phyloP scores from a whole-genome alignment of 1,140 invertebrate genomes.

The Caenorhabditis remanei region DNA sequence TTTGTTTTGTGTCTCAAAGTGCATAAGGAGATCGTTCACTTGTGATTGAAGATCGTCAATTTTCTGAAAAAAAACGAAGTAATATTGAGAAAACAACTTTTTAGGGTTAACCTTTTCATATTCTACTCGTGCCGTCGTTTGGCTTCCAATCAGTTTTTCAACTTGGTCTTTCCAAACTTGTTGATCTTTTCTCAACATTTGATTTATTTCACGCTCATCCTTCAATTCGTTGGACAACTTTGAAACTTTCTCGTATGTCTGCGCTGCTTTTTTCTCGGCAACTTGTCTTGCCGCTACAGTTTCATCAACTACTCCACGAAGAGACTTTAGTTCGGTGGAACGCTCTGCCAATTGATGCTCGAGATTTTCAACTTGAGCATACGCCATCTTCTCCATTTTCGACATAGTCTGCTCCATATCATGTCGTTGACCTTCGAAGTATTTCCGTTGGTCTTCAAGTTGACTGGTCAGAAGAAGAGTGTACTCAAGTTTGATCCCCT shows the following conservation, averaged over 20 bases:
- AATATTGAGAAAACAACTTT: background rate
- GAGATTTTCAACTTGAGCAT: conserved; percentile 64
- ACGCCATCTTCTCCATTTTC: conserved; percentile 67
- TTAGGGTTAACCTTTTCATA: conserved; percentile 35
- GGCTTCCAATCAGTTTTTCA: conserved; percentile 81
- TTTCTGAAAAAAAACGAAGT: conserved; percentile 80
- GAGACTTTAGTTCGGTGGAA: conserved; percentile 17
- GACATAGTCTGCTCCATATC: conserved; percentile 61
- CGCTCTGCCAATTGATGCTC: conserved; percentile 61
- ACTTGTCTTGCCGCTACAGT: conserved; percentile 73
- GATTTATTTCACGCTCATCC: conserved; percentile 86
- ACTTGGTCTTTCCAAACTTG: conserved; percentile 84
- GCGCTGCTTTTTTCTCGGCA: conserved; percentile 74
- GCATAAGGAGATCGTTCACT: conserved; percentile 94
- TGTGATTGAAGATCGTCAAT: conserved; percentile 89
- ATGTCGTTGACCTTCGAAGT: conserved; percentile 77
- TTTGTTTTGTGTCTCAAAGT: conserved; percentile 85
- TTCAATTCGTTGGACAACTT: conserved; percentile 81
- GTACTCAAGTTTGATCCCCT: conserved; percentile 91
- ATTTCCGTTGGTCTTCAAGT: conserved; percentile 91
- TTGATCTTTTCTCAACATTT: conserved; percentile 86
- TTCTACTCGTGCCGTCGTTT: conserved; percentile 33
- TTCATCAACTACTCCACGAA: conserved; percentile 67
- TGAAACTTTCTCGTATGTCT: conserved; percentile 42
- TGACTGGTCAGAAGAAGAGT: conserved; percentile 96